Base-by-base conservation (phyloP, 1,140 invertebrate genomes). In the Radopholus similis region DNA sequence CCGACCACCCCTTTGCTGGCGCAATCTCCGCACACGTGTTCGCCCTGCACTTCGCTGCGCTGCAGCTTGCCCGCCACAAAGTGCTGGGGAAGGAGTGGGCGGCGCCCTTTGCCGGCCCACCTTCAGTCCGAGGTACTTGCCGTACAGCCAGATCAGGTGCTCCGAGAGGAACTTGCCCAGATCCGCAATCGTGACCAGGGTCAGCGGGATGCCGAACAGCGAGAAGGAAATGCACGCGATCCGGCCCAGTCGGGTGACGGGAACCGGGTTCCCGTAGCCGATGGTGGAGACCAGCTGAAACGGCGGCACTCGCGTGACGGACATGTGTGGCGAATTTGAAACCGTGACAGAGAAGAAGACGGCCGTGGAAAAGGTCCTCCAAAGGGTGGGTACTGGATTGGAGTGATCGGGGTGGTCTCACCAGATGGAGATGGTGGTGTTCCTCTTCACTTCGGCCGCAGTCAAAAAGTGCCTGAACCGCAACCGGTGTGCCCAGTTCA, bases 321-420 rank as follows among this genome's bases (percentile, higher is more conserved):
- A 28, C 21, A 1, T 51, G 4, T 21, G 30, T 51, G 47, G 18
- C 4, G 15, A 55, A 58, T 11, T 4, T 32, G n/a, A 42, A 30
- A 62, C 81, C 13, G 79, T 82, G 13, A 80, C 81, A 26, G 81
- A 80, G 60, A 81, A 81, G 73, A 81, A 81, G 15, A 81, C 72
- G n/a, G 79, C 79, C 15, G 81, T 80, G 15, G 81, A 81, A 53
- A 81, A 83, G 8, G 81, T 75, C 47, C 47, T 51, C 21, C n/a
- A 28, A 13, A 51, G 15, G 4, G 4, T 3, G 38, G 38, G n/a
- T 13, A 13, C n/a, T 40, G 11, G 38, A 40, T 40, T n/a, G n/a
- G 38, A 40, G 11, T n/a, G 38, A 40, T 40, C 38, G 38, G n/a
- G 11, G 6, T 51, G 38, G 23, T n/a, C 42, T 1, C n/a, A 51